Evolutionary conservation across 2,797 vertebrate genomes (phyloP).

Genomic region (Gymnothorax reevesii): DNA sequence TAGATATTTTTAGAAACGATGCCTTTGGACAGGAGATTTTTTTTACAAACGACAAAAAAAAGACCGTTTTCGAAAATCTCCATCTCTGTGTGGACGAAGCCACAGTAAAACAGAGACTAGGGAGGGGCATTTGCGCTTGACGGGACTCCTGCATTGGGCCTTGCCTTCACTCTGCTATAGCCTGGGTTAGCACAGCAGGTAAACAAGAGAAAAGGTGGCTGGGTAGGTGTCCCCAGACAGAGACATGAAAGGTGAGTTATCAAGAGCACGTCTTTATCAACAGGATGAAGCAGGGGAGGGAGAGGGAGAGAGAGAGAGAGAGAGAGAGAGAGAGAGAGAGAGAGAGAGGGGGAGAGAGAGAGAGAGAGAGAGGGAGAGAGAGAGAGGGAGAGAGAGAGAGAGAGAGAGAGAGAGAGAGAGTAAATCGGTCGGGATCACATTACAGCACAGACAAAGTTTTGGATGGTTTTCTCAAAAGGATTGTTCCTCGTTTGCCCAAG

Average conservation of each 20-base stretch:
- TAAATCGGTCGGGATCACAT: conserved; percentile 29
- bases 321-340: not conserved
- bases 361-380: not conserved
- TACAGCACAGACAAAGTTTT: conserved; percentile 16
- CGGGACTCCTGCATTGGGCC: conserved; percentile 28
- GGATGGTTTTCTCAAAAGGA: conserved; percentile 14
- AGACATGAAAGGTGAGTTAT: conserved; percentile 23
- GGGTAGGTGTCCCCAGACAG: not conserved
- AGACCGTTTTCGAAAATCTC: too few relatives aligned
- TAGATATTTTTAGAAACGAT: too few relatives aligned
- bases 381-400: not conserved
- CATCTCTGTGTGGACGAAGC: too few relatives aligned
- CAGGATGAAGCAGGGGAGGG: not conserved
- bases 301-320: not conserved
- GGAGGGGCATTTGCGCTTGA: conserved; percentile 19
- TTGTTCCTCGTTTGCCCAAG: not conserved
- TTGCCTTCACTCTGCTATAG: conserved; percentile 22
- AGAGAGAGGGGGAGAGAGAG: not conserved
- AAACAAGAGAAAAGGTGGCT: conserved; percentile 15
- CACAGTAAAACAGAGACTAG: conserved; percentile 22
- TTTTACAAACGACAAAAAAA: too few relatives aligned
- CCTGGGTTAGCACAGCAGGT: not conserved
- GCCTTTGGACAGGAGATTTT: too few relatives aligned
- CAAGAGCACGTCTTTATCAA: conserved; percentile 46
- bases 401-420: not conserved